phyloP scores from a whole-genome alignment of 2,888 invertebrate species.

The Dusona sp. region DNA sequence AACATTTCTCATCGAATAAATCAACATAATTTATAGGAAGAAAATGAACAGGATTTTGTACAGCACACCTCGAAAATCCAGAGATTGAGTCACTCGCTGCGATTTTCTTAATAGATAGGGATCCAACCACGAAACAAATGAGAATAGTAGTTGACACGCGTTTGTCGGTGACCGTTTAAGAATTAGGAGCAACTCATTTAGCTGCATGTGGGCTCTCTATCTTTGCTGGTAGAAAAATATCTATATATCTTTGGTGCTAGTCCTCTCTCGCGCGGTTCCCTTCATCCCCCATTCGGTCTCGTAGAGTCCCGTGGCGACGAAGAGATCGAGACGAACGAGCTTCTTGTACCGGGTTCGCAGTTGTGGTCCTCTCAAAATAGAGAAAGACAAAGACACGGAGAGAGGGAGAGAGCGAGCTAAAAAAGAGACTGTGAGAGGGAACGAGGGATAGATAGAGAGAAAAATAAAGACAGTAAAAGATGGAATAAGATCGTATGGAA shows the following conservation, averaged over 20 bases:
- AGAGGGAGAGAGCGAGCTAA: constrained; percentile 19
- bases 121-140: constrained; percentile 37
- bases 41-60: too few species aligned
- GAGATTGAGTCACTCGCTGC: constrained; percentile 35
- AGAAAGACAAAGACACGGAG: constrained; percentile 17
- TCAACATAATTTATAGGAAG: background rate
- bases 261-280: constrained; percentile 31
- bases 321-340: constrained; percentile 63
- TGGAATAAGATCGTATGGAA: constrained; percentile 49
- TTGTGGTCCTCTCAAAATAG: constrained; percentile 15
- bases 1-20: background rate
- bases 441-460: constrained; percentile 10
- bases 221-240: constrained; percentile 27
- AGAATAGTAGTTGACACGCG: constrained; percentile 77
- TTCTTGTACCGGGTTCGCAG: constrained; percentile 50
- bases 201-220: constrained; percentile 71
- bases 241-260: constrained; percentile 41
- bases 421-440: constrained; percentile 24
- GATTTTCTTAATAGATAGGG: constrained; percentile 1
- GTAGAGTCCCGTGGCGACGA: constrained; percentile 44
- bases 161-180: constrained; percentile 79
- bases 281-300: constrained; percentile 29
- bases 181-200: constrained; percentile 83
- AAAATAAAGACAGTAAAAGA: constrained; percentile 65
- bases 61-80: constrained; percentile 2